phyloP scores from a whole-genome alignment of 1,140 invertebrate species.

The Latrodectus geometricus region DNA sequence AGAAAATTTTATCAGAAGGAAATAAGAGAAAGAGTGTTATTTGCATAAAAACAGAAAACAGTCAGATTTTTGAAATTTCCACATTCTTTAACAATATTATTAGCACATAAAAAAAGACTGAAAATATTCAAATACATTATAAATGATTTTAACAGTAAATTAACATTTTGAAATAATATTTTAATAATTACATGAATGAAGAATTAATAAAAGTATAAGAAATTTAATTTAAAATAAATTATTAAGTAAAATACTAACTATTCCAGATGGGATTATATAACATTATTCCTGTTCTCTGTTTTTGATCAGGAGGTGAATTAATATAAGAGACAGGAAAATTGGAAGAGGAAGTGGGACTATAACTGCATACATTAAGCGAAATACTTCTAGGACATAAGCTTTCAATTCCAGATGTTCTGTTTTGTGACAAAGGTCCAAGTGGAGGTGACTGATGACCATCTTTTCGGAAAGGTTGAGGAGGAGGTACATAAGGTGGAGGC shows the following conservation, averaged over 20 bases:
- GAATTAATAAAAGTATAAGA: not conserved
- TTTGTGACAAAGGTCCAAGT: constrained; percentile 2
- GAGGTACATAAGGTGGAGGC: constrained; percentile 52
- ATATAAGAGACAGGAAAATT: constrained; percentile 12
- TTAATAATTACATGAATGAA: not conserved
- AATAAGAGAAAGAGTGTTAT: no score
- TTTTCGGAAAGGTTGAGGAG: constrained; percentile 41
- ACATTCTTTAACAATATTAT: no score
- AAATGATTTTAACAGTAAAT: not conserved
- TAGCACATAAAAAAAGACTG: no score
- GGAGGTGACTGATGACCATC: constrained; percentile 31
- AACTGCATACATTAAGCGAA: constrained; percentile 13
- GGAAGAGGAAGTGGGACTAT: not conserved
- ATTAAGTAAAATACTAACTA: constrained; percentile 14
- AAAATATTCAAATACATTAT: no score
- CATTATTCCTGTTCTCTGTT: constrained; percentile 33
- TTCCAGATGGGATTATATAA: constrained; percentile 59
- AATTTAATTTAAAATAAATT: no score
- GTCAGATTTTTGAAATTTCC: no score
- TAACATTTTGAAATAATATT: not conserved
- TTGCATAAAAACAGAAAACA: no score
- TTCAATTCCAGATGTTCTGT: constrained; percentile 28
- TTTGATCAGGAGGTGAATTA: constrained; percentile 43
- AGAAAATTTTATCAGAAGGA: no score
- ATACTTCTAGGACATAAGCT: not conserved